Base-by-base conservation (phyloP, 2,113 vertebrate species). In the Merops nubicus region DNA sequence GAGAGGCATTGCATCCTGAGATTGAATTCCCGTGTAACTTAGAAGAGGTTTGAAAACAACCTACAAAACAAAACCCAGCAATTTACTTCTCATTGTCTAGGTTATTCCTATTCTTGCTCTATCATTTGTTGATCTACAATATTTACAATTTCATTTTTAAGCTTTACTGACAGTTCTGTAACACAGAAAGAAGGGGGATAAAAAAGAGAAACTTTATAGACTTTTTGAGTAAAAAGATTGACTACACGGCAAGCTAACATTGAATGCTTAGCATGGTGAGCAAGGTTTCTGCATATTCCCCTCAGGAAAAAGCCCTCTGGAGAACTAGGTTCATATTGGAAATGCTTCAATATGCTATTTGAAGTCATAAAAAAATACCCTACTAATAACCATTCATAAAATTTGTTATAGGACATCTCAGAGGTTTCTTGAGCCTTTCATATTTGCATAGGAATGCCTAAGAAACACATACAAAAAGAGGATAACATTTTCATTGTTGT, bases 11-110 rank as follows among this genome's bases (percentile, higher is more conserved):
- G 98, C 85, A 87, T 99, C 99, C 94, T 99, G 99, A 11, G 99
- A 98, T 94, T 99, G 99, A 97, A 99, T 99, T 40, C 99, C 99
- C 0, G 98, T 99, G 95, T 99, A 98, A 96, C 98, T 99, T 82
- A 99, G 98, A 76, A 99, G 97, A 89, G 99, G 99, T 92, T 99
- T 99, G 97, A 99, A 99, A 93, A 99, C 99, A 92, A 99, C 99
- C 99, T 99, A 75, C 25, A 68, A 96, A 96, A 75, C 70, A 88
- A 94, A 97, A 73, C 18, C 73, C 60, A 87, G 4, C 1, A 6
- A 6, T 59, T 96, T 38, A 93, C 15, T 67, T 28, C n/a, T 13
- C 12, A 9, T 5, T n/a, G 17, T 9, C 9, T 53, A 15, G 15
- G 48, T 38, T 15, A 53, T 34, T 59, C 13, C 11, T n/a, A 18